These are phyloP conservation scores for Amblyteles armatorius DNA, from an alignment of 2,888 invertebrate genomes.

Conservation along the genomic window DNA sequence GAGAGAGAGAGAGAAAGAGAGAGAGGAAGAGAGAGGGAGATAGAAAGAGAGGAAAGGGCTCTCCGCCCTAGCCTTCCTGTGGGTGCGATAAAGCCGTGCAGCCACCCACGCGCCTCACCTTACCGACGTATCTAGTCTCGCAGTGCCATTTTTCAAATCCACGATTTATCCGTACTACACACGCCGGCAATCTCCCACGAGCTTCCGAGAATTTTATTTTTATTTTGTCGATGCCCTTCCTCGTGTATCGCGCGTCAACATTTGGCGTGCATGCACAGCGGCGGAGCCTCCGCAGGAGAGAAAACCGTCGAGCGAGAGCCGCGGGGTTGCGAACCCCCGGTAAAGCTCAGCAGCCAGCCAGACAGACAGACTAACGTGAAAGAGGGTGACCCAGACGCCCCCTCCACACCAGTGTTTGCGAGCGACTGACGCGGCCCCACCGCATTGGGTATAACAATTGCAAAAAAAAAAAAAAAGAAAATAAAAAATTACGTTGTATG, in stretches of 20 bases:
- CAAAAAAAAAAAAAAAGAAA: conserved; percentile 31
- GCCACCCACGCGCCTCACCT: conserved; percentile 27
- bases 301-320: conserved; percentile 19
- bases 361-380: conserved; percentile 79
- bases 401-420: conserved; percentile 76
- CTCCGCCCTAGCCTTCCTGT: conserved; percentile 32
- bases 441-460: conserved; percentile 76
- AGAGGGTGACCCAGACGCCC: conserved; percentile 84
- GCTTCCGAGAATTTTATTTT: conserved; percentile 10
- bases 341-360: conserved; percentile 74
- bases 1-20: conserved; percentile 11
- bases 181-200: not conserved
- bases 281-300: not conserved
- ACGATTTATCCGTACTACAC: not conserved
- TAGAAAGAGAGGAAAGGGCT: conserved; percentile 45
- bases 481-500: conserved; percentile 43
- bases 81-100: conserved; percentile 47
- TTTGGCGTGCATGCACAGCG: not conserved
- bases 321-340: conserved; percentile 79
- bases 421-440: conserved; percentile 63
- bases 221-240: not conserved
- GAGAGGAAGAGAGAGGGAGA: conserved; percentile 33
- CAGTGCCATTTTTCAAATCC: not conserved
- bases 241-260: not conserved
- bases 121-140: conserved; percentile 12